These are phyloP conservation scores for Felis chaus DNA, from an alignment of 2,113 vertebrate genomes.

Conservation along the genomic window DNA sequence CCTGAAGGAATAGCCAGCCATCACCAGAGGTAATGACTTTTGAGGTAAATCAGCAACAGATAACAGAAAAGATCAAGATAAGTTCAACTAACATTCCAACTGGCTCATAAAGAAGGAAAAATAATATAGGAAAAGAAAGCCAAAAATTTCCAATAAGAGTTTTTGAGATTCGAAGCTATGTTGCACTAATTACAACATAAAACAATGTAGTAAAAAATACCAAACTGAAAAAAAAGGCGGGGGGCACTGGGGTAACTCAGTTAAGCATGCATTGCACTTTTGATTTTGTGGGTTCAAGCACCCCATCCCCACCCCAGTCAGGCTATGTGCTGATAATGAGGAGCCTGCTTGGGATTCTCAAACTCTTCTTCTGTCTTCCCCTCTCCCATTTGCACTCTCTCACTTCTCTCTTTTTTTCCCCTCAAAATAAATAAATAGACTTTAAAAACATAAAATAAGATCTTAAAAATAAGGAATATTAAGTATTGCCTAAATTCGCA, in stretches of 20 bases:
- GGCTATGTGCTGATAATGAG: too few species aligned
- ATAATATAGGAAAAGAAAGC: background rate
- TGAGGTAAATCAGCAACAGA: background rate
- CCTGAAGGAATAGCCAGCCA: background rate
- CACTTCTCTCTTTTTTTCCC: too few species aligned
- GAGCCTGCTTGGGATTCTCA: too few species aligned
- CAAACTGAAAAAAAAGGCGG: background rate
- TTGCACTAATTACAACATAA: background rate
- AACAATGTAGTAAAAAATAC: background rate
- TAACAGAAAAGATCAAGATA: background rate
- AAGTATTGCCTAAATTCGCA: background rate
- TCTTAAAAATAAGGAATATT: background rate
- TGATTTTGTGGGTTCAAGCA: too few species aligned
- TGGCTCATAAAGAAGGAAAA: background rate
- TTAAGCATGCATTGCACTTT: too few species aligned
- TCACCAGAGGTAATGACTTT: background rate
- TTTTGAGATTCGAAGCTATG: background rate
- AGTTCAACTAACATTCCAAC: background rate
- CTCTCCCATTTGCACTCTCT: too few species aligned
- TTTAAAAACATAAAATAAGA: too few species aligned
- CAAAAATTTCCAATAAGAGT: background rate
- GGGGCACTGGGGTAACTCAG: too few species aligned
- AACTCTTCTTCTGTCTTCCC: too few species aligned
- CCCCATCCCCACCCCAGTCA: too few species aligned
- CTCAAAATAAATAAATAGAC: too few species aligned